Conservation (phyloP, 2,113 vertebrate genomes). For the Limnothrissa miodon region DNA sequence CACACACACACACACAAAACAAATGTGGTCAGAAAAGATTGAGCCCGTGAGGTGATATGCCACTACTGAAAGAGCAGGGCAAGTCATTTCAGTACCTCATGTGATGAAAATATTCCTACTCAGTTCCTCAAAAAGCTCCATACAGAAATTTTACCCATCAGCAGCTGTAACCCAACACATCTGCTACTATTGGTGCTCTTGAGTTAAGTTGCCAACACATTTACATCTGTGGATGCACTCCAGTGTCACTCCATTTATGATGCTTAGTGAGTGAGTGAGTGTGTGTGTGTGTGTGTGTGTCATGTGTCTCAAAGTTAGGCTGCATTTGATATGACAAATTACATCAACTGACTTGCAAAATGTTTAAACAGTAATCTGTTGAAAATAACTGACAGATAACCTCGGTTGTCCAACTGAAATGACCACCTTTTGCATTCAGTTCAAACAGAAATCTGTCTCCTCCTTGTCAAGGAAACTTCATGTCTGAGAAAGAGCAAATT, state of each 20-base stretch:
- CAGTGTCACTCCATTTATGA: not conserved
- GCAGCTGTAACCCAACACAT: not conserved
- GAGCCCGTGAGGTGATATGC: conserved; percentile 4
- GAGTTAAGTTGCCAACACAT: not conserved
- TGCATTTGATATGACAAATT: not conserved
- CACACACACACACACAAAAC: not conserved
- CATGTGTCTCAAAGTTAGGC: not conserved
- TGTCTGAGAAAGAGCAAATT: too few species aligned
- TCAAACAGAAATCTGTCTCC: too few species aligned
- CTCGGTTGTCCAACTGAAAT: not conserved
- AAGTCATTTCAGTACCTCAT: not conserved
- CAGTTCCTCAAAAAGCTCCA: conserved; percentile 28
- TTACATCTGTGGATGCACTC: not conserved
- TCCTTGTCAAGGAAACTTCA: not conserved
- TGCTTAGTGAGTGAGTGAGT: not conserved
- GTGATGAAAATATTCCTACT: conserved; percentile 25
- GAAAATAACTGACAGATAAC: not conserved
- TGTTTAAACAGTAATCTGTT: not conserved
- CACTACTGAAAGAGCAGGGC: not conserved
- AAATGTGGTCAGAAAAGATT: not conserved
- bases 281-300: not conserved
- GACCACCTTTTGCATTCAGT: not conserved
- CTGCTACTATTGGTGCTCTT: conserved; percentile 50
- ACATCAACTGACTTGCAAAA: not conserved
- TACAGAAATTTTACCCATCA: not conserved